Percentiles rank a stretch among this genome's conserved stretches.
Evolutionary conservation across 2,797 vertebrate species (phyloP).

Genomic region (Trematomus bernacchii): DNA sequence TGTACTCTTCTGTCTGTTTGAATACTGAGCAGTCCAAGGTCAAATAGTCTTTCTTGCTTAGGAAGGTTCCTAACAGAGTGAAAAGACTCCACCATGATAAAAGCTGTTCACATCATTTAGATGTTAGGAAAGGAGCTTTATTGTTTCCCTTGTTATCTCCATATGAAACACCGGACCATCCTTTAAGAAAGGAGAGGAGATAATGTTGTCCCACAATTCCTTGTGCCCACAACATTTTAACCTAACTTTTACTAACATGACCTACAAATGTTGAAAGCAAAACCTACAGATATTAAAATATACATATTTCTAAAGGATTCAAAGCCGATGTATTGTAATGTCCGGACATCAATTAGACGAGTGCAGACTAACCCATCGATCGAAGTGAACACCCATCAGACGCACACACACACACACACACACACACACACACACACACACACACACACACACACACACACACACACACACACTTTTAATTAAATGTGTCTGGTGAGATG

Average conservation of each 20-base stretch:
- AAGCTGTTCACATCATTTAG: too few relatives aligned
- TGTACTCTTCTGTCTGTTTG: too few relatives aligned
- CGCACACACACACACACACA: neutral
- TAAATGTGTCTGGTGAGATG: neutral
- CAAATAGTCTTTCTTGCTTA: too few relatives aligned
- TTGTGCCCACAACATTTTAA: too few relatives aligned
- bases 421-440: neutral
- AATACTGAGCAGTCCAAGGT: neutral
- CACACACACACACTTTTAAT: conserved; percentile 13
- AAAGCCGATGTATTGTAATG: neutral
- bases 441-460: neutral
- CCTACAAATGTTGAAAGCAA: neutral
- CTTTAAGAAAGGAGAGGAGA: neutral
- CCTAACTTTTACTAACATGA: neutral
- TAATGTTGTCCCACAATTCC: too few relatives aligned
- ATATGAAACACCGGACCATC: neutral
- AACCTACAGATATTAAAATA: neutral
- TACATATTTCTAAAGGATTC: neutral
- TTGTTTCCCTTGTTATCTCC: too few relatives aligned
- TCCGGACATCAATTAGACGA: neutral
- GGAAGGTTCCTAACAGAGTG: too few relatives aligned
- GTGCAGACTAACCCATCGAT: neutral
- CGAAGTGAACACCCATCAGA: neutral
- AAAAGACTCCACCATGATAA: too few relatives aligned
- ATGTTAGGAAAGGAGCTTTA: too few relatives aligned